Evolutionary conservation across 2,888 invertebrate species (phyloP).

Genomic region (Blastobasis adustella): DNA sequence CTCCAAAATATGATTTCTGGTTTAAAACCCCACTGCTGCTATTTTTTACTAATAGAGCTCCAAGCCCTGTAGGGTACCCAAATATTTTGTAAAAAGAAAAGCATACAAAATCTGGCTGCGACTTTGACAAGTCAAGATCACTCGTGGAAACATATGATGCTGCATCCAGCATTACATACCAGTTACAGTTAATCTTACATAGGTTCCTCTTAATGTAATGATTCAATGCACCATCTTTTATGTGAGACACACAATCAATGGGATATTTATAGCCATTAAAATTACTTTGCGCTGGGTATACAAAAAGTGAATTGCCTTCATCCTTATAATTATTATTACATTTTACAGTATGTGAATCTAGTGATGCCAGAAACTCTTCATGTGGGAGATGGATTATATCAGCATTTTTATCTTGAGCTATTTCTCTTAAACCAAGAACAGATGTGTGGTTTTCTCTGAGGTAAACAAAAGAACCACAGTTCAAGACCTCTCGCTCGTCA

Average conservation of each 20-base stretch:
- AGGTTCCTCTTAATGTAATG: slow-evolving; percentile 44
- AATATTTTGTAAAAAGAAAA: slow-evolving; percentile 98
- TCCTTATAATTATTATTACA: slow-evolving; percentile 23
- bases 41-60: slow-evolving; percentile 88
- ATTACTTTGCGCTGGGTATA: slow-evolving; percentile 94
- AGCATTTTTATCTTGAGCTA: slow-evolving; percentile 74
- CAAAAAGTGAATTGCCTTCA: slow-evolving; percentile 77
- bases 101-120: slow-evolving; percentile 91
- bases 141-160: slow-evolving; percentile 88
- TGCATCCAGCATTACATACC: slow-evolving; percentile 90
- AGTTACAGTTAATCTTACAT: slow-evolving; percentile 61
- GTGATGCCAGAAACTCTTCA: slow-evolving; percentile 67
- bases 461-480: slow-evolving; percentile 82
- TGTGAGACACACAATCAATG: slow-evolving; percentile 78
- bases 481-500: slow-evolving; percentile 26
- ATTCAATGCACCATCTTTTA: slow-evolving; percentile 76
- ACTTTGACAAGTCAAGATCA: slow-evolving; percentile 80
- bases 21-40: slow-evolving; percentile 74
- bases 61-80: slow-evolving; percentile 94
- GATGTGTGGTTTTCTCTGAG: slow-evolving; percentile 96
- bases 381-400: slow-evolving; percentile 74
- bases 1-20: slow-evolving; percentile 89
- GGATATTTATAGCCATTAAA: slow-evolving; percentile 95
- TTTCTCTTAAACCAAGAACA: slow-evolving; percentile 91
- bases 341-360: slow-evolving; percentile 18